Conservation (phyloP, 2,113 vertebrate genomes). For the Neodontobutis hainanensis region DNA sequence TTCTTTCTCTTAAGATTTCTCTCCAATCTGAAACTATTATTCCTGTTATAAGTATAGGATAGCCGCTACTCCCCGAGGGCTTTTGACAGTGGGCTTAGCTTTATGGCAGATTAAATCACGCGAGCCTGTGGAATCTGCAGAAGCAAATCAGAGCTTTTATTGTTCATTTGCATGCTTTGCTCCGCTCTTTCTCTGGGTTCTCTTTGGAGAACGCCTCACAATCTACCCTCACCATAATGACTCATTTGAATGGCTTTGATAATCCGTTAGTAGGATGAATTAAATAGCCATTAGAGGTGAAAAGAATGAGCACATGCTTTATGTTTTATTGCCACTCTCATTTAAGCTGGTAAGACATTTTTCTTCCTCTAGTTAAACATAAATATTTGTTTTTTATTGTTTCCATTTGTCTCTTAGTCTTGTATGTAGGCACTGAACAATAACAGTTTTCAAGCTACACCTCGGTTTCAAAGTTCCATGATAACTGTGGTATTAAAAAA, state of each 20-base stretch:
- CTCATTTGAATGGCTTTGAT: constrained; percentile 74
- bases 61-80: constrained; percentile 37
- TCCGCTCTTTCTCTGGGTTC: constrained; percentile 48
- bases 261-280: constrained; percentile 68
- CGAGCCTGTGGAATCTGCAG: constrained; percentile 41
- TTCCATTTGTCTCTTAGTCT: background rate
- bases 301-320: constrained; percentile 15
- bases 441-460: no score
- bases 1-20: constrained; percentile 39
- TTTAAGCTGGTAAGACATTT: constrained; percentile 7
- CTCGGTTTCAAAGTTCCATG: no score
- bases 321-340: constrained; percentile 7
- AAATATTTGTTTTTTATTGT: background rate
- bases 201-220: constrained; percentile 58
- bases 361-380: background rate
- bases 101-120: constrained; percentile 63
- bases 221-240: constrained; percentile 66
- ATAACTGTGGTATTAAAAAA: no score
- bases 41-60: constrained; percentile 52
- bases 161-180: constrained; percentile 69
- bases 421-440: no score
- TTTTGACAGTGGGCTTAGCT: constrained; percentile 38
- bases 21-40: constrained; percentile 62
- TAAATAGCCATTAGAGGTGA: constrained; percentile 64
- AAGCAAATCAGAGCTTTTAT: constrained; percentile 45